Conservation (phyloP, 92 coral and sea anemone genomes). For the Porites lobata region DNA sequence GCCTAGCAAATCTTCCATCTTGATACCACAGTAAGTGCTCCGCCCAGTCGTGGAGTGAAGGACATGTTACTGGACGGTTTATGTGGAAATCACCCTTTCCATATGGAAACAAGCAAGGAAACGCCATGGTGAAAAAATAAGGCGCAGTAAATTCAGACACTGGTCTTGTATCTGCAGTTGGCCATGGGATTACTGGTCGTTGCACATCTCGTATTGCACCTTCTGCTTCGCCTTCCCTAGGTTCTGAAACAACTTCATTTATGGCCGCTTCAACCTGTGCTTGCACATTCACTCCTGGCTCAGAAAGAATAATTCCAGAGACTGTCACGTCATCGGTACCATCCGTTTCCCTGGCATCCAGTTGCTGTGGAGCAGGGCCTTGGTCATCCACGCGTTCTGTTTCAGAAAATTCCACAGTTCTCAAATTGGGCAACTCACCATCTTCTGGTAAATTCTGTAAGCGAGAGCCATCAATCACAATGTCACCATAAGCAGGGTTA, state of each 20-base stretch:
- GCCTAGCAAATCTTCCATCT: constrained; percentile 6
- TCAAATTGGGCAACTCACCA: too few relatives aligned
- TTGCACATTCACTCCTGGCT: constrained; percentile 52
- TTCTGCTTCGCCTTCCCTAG: too few relatives aligned
- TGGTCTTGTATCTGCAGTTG: constrained; percentile 12
- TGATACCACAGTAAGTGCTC: constrained; percentile 24
- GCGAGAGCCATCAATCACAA: constrained; percentile 4
- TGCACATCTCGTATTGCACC: too few relatives aligned
- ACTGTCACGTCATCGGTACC: constrained; percentile 34
- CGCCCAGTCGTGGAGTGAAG: too few relatives aligned
- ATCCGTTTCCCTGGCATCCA: neutral
- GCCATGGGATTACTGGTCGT: too few relatives aligned
- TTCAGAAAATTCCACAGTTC: constrained; percentile 5
- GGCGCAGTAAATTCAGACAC: neutral
- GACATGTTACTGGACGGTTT: too few relatives aligned
- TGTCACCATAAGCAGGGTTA: constrained; percentile 23
- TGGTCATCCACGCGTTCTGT: constrained; percentile 30
- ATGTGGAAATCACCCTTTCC: neutral
- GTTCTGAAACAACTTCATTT: constrained; percentile 5
- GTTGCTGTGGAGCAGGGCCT: constrained; percentile 49
- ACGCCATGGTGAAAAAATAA: constrained; percentile 34
- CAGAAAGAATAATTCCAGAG: constrained; percentile 44
- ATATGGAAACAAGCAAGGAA: constrained; percentile 49
- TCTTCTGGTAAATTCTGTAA: too few relatives aligned
- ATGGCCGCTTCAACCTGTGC: constrained; percentile 21